Conservation (phyloP, 2,888 invertebrate species). For the Anthrax anthrax region DNA sequence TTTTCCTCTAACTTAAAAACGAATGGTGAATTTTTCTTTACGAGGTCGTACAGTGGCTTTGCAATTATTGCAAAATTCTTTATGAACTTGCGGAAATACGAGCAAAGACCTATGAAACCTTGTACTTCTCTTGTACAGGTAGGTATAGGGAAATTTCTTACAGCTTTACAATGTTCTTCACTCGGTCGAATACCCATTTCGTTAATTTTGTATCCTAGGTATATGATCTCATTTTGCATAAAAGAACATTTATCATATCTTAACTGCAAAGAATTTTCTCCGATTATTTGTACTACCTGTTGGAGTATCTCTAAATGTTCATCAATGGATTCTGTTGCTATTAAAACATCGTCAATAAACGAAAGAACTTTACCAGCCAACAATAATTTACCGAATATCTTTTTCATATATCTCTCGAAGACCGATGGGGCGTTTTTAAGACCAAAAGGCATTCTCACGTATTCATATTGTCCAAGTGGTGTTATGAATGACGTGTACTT, state of each 20-base stretch:
- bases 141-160: too few relatives aligned
- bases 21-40: conserved; percentile 9
- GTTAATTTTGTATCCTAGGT: too few relatives aligned
- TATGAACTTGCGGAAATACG: conserved; percentile 3
- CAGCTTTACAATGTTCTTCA: too few relatives aligned
- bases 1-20: background rate
- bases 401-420: conserved; percentile 7
- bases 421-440: conserved; percentile 12
- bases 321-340: background rate
- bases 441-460: conserved; percentile 11
- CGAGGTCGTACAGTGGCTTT: conserved; percentile 3
- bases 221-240: conserved; percentile 6
- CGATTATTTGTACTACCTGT: background rate
- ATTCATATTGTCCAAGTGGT: conserved; percentile 13
- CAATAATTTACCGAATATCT: conserved; percentile 7
- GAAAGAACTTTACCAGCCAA: conserved; percentile 7
- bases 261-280: background rate
- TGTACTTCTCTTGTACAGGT: too few relatives aligned
- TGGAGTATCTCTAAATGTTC: background rate
- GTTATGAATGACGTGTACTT: conserved; percentile 16
- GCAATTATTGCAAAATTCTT: conserved; percentile 1
- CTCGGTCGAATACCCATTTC: too few relatives aligned
- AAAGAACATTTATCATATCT: background rate
- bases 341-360: conserved; percentile 12
- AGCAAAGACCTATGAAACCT: too few relatives aligned